Evolutionary conservation across 2,797 vertebrate species (phyloP).

Genomic region (Adelosebastes latens): DNA sequence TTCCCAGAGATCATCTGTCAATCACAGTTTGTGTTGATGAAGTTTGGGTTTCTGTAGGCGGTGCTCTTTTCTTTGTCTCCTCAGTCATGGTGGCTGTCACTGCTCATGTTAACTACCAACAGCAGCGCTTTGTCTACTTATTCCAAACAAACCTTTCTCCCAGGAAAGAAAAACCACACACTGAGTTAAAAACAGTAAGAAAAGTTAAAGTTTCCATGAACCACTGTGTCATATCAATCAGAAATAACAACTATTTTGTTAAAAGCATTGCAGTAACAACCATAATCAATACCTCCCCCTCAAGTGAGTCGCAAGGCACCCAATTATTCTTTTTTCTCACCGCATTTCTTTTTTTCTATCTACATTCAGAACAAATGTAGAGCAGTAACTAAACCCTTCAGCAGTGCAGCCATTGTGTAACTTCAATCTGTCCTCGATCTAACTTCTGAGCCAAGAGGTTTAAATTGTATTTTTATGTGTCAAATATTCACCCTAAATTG

Average conservation of each 20-base stretch:
- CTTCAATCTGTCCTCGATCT: constrained; percentile 18
- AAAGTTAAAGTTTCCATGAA: constrained; percentile 10
- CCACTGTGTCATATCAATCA: neutral
- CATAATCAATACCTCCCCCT: constrained; percentile 9
- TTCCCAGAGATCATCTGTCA: constrained; percentile 49
- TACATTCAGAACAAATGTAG: constrained; percentile 17
- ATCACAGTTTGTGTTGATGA: constrained; percentile 37
- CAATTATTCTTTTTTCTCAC: neutral
- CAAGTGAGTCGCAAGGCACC: neutral
- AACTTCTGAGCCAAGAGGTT: constrained; percentile 9
- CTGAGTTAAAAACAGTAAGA: neutral
- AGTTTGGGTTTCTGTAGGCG: constrained; percentile 34
- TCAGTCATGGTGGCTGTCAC: constrained; percentile 34
- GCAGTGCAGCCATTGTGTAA: neutral
- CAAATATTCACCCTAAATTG: neutral
- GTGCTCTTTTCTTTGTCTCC: constrained; percentile 15
- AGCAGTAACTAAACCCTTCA: constrained; percentile 9
- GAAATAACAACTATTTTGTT: constrained; percentile 10
- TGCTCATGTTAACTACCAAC: constrained; percentile 27
- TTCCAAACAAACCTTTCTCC: constrained; percentile 24
- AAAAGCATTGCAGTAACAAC: neutral
- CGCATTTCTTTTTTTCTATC: neutral
- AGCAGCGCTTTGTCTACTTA: constrained; percentile 7
- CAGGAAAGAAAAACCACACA: neutral
- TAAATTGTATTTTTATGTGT: constrained; percentile 29